A percentile compares a stretch with the other conserved stretches of the same genome.
These are phyloP conservation scores for Epicampocera succincta DNA, from an alignment of 2,888 invertebrate species.

Conservation along the genomic window DNA sequence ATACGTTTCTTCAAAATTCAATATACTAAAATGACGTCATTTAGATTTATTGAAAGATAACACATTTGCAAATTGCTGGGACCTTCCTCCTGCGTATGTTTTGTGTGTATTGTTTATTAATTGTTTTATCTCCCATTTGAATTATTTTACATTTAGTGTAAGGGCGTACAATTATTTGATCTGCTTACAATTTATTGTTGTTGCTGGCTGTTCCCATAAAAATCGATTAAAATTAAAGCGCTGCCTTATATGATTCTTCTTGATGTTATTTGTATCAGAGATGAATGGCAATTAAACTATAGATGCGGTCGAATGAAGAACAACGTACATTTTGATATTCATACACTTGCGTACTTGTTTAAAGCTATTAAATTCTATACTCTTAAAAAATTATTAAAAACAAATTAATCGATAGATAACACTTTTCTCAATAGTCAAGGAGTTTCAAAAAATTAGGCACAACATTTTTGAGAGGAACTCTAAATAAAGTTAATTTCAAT, in stretches of 20 bases:
- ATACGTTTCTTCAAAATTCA: not conserved
- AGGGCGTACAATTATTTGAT: constrained; percentile 50
- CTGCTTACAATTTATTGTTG: constrained; percentile 1
- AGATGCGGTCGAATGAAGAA: not conserved
- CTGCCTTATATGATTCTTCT: constrained; percentile 56
- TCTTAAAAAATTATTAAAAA: too few species aligned
- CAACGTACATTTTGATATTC: too few species aligned
- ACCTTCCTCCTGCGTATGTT: constrained; percentile 32
- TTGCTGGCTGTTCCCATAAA: constrained; percentile 17
- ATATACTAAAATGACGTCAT: constrained; percentile 39
- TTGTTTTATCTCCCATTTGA: constrained; percentile 27
- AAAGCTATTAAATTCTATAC: too few species aligned
- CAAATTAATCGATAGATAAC: too few species aligned
- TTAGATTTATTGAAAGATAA: not conserved
- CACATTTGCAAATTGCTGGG: not conserved
- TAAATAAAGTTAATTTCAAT: too few species aligned
- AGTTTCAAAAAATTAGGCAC: too few species aligned
- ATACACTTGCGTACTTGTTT: too few species aligned
- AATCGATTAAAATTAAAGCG: constrained; percentile 54
- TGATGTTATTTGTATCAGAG: not conserved
- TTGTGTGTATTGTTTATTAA: constrained; percentile 3
- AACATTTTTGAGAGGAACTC: too few species aligned
- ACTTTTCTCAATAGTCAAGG: too few species aligned
- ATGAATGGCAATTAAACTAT: not conserved
- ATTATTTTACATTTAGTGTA: constrained; percentile 33